Conservation (phyloP, 2,888 invertebrate genomes). For the Allophyes oxyacanthae region DNA sequence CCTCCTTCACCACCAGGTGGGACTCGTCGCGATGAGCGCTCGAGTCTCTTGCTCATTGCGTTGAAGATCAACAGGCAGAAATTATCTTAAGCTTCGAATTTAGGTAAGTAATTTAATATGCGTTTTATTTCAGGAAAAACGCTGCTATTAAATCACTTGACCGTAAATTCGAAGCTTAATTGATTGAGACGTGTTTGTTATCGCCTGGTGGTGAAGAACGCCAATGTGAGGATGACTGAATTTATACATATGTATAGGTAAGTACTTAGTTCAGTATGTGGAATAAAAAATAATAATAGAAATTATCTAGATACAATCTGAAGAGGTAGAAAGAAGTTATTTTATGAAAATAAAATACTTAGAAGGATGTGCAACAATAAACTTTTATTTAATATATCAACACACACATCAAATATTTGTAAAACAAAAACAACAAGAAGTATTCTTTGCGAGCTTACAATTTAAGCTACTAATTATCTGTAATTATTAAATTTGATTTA, state of each 20-base stretch:
- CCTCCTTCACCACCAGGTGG: not conserved
- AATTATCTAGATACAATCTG: too few species aligned
- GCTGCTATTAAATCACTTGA: conserved; percentile 22
- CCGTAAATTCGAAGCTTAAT: conserved; percentile 25
- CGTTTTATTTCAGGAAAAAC: conserved; percentile 32
- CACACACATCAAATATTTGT: too few species aligned
- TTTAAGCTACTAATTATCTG: not conserved
- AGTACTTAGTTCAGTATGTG: too few species aligned
- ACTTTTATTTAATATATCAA: not conserved
- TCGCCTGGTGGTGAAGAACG: conserved; percentile 17
- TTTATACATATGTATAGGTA: not conserved
- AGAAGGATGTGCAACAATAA: not conserved
- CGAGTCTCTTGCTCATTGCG: not conserved
- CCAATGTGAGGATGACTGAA: not conserved
- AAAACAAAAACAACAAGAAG: not conserved
- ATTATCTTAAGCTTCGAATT: conserved; percentile 19
- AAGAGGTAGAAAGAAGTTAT: too few species aligned
- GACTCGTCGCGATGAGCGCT: not conserved
- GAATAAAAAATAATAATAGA: too few species aligned
- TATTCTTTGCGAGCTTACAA: too few species aligned
- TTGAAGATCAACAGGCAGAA: conserved; percentile 14
- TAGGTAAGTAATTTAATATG: conserved; percentile 34
- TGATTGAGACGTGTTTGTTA: conserved; percentile 22
- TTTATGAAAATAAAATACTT: not conserved
- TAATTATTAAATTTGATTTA: too few species aligned